Conservation (phyloP, 2,888 invertebrate species). For the Parnassius mnemosyne region DNA sequence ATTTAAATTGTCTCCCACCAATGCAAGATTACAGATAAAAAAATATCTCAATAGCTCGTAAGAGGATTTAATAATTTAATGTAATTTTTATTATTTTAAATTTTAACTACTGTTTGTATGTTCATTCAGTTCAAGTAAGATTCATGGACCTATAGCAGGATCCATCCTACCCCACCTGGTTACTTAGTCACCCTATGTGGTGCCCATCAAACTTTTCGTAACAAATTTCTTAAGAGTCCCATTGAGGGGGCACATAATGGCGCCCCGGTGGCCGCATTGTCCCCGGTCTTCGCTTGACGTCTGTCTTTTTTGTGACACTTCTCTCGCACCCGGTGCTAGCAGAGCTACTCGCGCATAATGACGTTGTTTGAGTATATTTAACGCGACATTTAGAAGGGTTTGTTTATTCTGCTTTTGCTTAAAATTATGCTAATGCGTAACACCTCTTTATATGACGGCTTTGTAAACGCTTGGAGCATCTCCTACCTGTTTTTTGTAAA, state of each 20-base stretch:
- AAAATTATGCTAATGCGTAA: slow-evolving; percentile 62
- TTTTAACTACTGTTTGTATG: too few relatives aligned
- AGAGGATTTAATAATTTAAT: too few relatives aligned
- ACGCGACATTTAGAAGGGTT: slow-evolving; percentile 69
- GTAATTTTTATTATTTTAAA: too few relatives aligned
- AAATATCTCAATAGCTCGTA: too few relatives aligned
- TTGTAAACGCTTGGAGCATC: slow-evolving; percentile 16
- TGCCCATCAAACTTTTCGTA: slow-evolving; percentile 64
- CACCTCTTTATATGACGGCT: slow-evolving; percentile 10
- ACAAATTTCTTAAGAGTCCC: slow-evolving; percentile 71
- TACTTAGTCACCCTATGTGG: slow-evolving; percentile 45
- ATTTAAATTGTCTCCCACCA: too few relatives aligned
- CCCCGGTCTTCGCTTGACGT: slow-evolving; percentile 54
- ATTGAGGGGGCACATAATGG: slow-evolving; percentile 57
- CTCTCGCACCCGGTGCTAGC: slow-evolving; percentile 44
- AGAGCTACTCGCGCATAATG: slow-evolving; percentile 62
- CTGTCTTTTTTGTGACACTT: slow-evolving; percentile 56
- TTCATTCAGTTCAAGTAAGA: too few relatives aligned
- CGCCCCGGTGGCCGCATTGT: slow-evolving; percentile 66
- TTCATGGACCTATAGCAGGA: not conserved
- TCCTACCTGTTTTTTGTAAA: slow-evolving; percentile 23
- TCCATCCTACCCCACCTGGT: slow-evolving; percentile 34
- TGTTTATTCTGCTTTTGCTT: slow-evolving; percentile 58
- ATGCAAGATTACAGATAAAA: too few relatives aligned
- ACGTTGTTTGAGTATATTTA: slow-evolving; percentile 70